Evolutionary conservation across 2,888 invertebrate species (phyloP), one percentile per base, ranked within the genome.

Genomic region (Bibio marci): DNA sequence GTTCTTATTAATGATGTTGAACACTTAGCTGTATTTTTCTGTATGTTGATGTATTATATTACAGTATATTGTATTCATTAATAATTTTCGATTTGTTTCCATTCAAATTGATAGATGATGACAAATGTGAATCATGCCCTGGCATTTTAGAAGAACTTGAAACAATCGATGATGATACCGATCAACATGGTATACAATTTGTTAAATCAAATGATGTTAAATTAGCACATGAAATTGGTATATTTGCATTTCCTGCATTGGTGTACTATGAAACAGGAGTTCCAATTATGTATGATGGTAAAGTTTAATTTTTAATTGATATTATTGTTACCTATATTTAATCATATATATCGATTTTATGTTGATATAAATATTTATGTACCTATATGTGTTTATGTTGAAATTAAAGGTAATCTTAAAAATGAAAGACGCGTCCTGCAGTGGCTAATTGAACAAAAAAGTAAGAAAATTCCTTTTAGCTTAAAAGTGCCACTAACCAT

Each of bases 381-480:
- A n/a, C n/a, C n/a, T n/a, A n/a, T n/a, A n/a, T n/a, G n/a, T n/a
- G n/a, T n/a, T n/a, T n/a, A n/a, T n/a, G n/a, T n/a, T n/a, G n/a
- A n/a, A n/a, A n/a, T n/a, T n/a, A n/a, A n/a, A 87, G 87, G 87
- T 74, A 80, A 87, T 76, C 83, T 88, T 73, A 83, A 76, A 75
- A 80, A 85, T 65, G 86, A 88, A 76, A 82, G 83, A 69, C 83
- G 82, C 74, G 87, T 90, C 71, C 79, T 90, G 73, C 81, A 83
- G 73, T 90, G 88, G 88, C 80, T 90, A 70, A 73, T 86, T 71
- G 80, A 83, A 71, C 87, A 88, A 73, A 86, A 87, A 83, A 86
- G 87, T 87, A 87, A 87, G 87, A 74, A 71, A 67, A 70, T 68
- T 69, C 67, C 66, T 65, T 69, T 43, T 44, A 13, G 35, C 38